Evolutionary conservation across 2,797 vertebrate genomes (phyloP), one percentile per base, ranked within the genome.

Genomic region (Smutsia gigantea): DNA sequence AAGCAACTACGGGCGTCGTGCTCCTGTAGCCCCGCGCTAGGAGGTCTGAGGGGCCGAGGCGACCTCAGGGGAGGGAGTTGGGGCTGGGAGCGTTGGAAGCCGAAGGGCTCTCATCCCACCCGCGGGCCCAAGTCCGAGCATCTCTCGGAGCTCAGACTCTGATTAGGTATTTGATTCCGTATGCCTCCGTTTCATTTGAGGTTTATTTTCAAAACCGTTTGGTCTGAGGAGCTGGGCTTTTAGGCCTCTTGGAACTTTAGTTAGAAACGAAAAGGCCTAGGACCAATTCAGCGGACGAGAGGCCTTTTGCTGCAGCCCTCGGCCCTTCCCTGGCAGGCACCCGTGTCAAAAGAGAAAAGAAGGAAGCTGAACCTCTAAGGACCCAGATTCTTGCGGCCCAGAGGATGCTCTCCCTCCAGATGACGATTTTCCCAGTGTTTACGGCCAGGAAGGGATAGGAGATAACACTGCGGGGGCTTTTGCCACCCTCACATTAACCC

Each of bases 161-260:
- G 15, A 0, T 8, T 19, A 51, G 71, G 39, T 55, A 39, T 61
- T 72, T 15, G 46, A 49, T 59, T 79, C 23, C 4, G 23, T n/a
- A 59, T 29, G 68, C 23, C 57, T 63, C 57, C 19, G 34, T 89
- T 87, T 57, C 63, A 68, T 23, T 63, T 9, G 34, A 37, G 68
- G 6, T 46, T 57, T 74, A 46, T 66, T 89, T 93, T 85, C 78
- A 71, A 88, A 78, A 66, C 7, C 15, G 51, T 57, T 63, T 57
- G 57, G 78, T 27, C 84, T 64, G n/a, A 37, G 34, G 23, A 66
- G 25, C 13, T 7, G 9, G 9, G 9, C 0, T 17, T 68, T 78
- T 42, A 39, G 49, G 11, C 25, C 13, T 69, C 25, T 55, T 9
- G 27, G 19, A 39, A 25, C 51, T 89, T 89, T 72, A 8, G 10